Evolutionary conservation across 2,113 vertebrate genomes (phyloP).

Genomic region (Dipodomys merriami): DNA sequence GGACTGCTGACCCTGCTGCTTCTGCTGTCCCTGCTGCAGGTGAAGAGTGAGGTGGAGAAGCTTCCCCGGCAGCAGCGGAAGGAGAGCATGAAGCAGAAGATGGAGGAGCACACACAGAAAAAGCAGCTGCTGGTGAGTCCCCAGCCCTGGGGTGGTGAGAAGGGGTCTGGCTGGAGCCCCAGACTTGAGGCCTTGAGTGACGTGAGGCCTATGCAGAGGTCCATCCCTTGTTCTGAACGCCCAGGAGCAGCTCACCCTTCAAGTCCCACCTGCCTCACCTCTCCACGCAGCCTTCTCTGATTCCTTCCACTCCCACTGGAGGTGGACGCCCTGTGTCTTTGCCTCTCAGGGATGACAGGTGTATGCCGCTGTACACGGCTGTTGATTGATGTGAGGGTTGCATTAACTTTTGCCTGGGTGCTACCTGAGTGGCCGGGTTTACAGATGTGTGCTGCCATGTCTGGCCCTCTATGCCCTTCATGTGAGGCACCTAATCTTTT

Average conservation of each 20-base stretch:
- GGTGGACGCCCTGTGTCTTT: not conserved
- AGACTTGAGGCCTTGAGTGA: not conserved
- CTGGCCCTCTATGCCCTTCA: too few relatives aligned
- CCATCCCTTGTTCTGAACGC: not conserved
- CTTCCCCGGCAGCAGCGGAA: conserved; percentile 93
- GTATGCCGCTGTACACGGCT: too few relatives aligned
- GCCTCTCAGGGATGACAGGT: too few relatives aligned
- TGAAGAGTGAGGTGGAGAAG: conserved; percentile 93
- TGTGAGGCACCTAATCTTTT: too few relatives aligned
- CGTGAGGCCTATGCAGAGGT: not conserved
- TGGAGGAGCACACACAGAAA: conserved; percentile 89
- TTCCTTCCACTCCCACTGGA: not conserved
- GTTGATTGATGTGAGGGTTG: too few relatives aligned
- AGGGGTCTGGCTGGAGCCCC: too few relatives aligned
- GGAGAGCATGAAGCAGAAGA: conserved; percentile 89
- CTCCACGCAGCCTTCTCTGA: not conserved
- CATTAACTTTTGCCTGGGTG: too few relatives aligned
- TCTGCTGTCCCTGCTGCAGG: conserved; percentile 80
- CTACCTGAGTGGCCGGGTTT: too few relatives aligned
- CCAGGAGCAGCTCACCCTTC: not conserved
- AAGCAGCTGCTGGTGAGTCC: conserved; percentile 89
- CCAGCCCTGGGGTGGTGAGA: rapidly evolving
- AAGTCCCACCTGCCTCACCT: not conserved
- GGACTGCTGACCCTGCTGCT: not conserved
- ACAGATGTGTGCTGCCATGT: too few relatives aligned